These are phyloP conservation scores for Trinectes maculatus DNA, from an alignment of 2,113 vertebrate species.

Conservation along the genomic window DNA sequence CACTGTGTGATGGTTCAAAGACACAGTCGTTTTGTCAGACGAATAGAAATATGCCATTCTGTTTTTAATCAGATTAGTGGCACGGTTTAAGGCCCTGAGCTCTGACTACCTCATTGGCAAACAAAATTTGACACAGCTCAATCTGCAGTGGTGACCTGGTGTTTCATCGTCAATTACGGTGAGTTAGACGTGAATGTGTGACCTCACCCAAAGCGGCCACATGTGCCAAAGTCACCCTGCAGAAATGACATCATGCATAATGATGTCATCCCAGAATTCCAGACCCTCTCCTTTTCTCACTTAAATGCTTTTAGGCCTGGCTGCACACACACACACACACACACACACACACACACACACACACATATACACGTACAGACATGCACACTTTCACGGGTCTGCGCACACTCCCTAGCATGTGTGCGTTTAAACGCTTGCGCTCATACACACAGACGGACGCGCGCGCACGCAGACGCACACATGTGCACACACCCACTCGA, in stretches of 20 bases:
- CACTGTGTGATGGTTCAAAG: neutral
- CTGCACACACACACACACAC: slow-evolving; percentile 44
- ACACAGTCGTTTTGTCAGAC: neutral
- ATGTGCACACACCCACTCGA: slow-evolving; percentile 45
- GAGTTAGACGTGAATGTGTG: slow-evolving; percentile 72
- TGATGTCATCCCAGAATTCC: slow-evolving; percentile 82
- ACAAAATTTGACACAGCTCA: slow-evolving; percentile 51
- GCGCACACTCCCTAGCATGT: neutral
- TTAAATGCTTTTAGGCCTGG: slow-evolving; percentile 78
- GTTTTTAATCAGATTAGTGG: slow-evolving; percentile 3
- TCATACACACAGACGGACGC: slow-evolving; percentile 19
- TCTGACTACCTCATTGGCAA: slow-evolving; percentile 35
- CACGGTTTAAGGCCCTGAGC: slow-evolving; percentile 20
- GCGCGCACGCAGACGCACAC: slow-evolving; percentile 8
- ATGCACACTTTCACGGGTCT: too few species aligned
- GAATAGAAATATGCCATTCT: neutral
- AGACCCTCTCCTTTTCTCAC: slow-evolving; percentile 76
- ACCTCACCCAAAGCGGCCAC: slow-evolving; percentile 74
- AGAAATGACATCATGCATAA: slow-evolving; percentile 83
- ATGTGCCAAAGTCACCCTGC: slow-evolving; percentile 83
- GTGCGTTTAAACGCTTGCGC: neutral
- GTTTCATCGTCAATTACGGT: slow-evolving; percentile 71
- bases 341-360: slow-evolving; percentile 21
- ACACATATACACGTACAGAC: too few species aligned
- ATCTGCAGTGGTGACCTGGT: slow-evolving; percentile 49